Base-by-base conservation (phyloP, 92 coral and sea anemone species). In the Porites cylindrica region DNA sequence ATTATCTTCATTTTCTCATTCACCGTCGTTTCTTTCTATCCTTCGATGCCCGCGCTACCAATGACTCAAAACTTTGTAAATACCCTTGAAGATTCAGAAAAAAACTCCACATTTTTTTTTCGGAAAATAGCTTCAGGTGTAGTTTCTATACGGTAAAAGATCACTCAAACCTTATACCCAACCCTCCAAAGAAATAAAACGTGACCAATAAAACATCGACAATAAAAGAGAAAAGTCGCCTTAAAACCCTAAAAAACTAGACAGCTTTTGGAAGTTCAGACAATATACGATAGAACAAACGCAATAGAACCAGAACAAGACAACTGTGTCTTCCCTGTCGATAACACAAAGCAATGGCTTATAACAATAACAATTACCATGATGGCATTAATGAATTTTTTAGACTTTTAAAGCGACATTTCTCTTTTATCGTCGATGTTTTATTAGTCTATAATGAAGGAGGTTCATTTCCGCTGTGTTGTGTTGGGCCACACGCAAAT, bases 401-500 rank as follows among this genome's bases (percentile, higher is more conserved):
- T 51, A 3, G 65, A 10, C 13, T 8, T 19, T n/a, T 11, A 64
- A 11, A 64, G 47, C 21, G 74, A 66, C 74, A 32, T 51, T 51
- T 50, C 63, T 21, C 29, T 59, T 47, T 32, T 66, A 66, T 51
- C 14, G 6, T 32, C 75, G 74, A 66, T 50, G 84, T 80, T 67
- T 80, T 66, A 21, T 18, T 80, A 65, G 84, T 20, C 64, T 66
- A 19, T 50, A 51, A 67, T 21, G 67, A 80, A 17, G 66, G 3
- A 7, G 10, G 14, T 20, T 50, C n/a, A 24, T 66, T 66, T 80
- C 84, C 84, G 74, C 4, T 80, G 21, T 65, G 6, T 80, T 51
- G 38, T 20, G 47, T 80, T 66, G 12, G 84, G 58, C 84, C 84
- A 80, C 84, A 23, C 74, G 51, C 51, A 50, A 20, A 72, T 63